Evolutionary conservation across 2,113 vertebrate genomes (phyloP).

Genomic region (Anolis carolinensis): DNA sequence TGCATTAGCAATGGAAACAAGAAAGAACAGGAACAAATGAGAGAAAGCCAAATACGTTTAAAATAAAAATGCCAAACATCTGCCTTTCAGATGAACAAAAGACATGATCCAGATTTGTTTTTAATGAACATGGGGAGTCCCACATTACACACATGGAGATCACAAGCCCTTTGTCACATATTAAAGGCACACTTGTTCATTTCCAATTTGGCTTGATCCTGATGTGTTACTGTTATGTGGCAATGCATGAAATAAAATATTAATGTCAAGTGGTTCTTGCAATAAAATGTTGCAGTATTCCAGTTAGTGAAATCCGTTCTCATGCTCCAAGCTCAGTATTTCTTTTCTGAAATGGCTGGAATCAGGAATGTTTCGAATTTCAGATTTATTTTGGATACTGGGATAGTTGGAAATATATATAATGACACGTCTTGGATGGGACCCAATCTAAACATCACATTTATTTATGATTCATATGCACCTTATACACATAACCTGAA

Average conservation of each 20-base stretch:
- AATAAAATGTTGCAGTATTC: background rate
- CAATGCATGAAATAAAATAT: background rate
- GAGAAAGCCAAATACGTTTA: background rate
- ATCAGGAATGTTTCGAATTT: no score
- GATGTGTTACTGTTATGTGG: background rate
- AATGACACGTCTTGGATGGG: no score
- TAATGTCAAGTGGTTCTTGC: background rate
- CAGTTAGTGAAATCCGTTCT: background rate
- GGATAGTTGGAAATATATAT: no score
- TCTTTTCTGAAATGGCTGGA: no score
- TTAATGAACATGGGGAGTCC: background rate
- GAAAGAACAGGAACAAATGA: conserved; percentile 33
- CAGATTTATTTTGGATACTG: no score
- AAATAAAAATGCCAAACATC: conserved; percentile 10
- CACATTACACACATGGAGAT: no score
- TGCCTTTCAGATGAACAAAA: background rate
- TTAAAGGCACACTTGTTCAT: background rate
- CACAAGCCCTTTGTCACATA: background rate
- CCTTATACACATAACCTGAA: no score
- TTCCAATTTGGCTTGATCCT: background rate
- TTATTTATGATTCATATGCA: no score
- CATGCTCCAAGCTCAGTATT: background rate
- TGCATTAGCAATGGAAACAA: conserved; percentile 41
- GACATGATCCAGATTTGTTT: background rate
- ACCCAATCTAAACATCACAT: no score